These are phyloP conservation scores for Eupithecia insigniata DNA, from an alignment of 2,888 invertebrate genomes.

Conservation along the genomic window DNA sequence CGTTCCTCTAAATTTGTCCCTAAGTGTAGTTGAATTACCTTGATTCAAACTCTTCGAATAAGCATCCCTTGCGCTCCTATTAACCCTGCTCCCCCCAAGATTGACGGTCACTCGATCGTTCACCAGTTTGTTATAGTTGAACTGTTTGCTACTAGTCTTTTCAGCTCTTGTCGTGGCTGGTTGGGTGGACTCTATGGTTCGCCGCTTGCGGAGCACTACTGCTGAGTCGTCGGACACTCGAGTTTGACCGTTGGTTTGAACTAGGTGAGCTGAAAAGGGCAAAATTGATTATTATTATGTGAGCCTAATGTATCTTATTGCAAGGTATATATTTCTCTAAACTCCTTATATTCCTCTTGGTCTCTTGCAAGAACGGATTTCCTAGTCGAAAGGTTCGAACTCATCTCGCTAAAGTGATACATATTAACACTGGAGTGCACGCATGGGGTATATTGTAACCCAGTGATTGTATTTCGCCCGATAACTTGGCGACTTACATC, in stretches of 20 bases:
- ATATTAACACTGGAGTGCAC: too few relatives aligned
- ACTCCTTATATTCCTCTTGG: neutral
- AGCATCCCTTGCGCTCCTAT: slow-evolving; percentile 64
- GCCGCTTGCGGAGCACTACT: slow-evolving; percentile 69
- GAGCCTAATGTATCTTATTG: neutral
- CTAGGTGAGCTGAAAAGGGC: slow-evolving; percentile 35
- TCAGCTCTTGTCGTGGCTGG: slow-evolving; percentile 68
- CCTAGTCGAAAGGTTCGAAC: too few relatives aligned
- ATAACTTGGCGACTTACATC: too few relatives aligned
- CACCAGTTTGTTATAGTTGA: slow-evolving; percentile 91
- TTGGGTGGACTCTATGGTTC: slow-evolving; percentile 77
- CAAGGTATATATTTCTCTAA: neutral
- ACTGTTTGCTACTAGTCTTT: slow-evolving; percentile 86
- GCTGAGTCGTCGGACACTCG: slow-evolving; percentile 57
- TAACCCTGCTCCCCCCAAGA: slow-evolving; percentile 41
- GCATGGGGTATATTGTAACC: too few relatives aligned
- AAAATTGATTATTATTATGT: neutral
- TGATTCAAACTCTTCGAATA: slow-evolving; percentile 70
- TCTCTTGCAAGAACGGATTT: too few relatives aligned
- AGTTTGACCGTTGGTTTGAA: slow-evolving; percentile 51
- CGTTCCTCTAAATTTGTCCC: too few relatives aligned
- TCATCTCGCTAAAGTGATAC: neutral
- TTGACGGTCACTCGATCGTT: slow-evolving; percentile 84
- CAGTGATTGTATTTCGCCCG: too few relatives aligned
- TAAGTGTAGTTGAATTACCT: slow-evolving; percentile 62